Base-by-base conservation (phyloP, 1,140 invertebrate genomes). In the Papilio helenus region DNA sequence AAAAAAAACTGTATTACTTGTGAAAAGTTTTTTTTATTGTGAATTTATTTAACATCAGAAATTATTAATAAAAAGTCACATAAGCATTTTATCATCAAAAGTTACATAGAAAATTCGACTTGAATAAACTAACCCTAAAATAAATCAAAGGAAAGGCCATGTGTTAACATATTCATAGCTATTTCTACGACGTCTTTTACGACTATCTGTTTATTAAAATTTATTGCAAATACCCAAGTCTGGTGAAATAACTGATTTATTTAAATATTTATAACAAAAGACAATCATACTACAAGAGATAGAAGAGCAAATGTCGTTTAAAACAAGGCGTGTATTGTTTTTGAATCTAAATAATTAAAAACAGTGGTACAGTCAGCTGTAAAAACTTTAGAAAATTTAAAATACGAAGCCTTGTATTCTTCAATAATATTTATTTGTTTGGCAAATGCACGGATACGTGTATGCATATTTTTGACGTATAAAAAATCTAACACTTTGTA, bases 131-230 rank as follows among this genome's bases (percentile, higher is more conserved):
- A 26, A 61, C 58, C 58, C 3, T 26, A n/a, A 26, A 68, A 68
- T 68, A 68, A 68, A 68, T 68, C 61, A 68, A 68, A 68, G 23
- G 58, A 61, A 61, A 26, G 58, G 58, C 58, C 58, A 61, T 1
- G 58, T 23, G 61, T 68, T 68, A 68, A 68, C 61, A 68, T 68
- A 68, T 68, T 68, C 61, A 68, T 68, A 68, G 61, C 61, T 26
- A 68, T 68, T 68, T 68, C 61, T 29, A 68, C 61, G 61, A 65
- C 61, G 61, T 3, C 61, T 68, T 68, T 68, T 68, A 68, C 61
- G 61, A 68, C 61, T 68, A 29, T 68, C 26, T 68, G 23, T 68
- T 29, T 68, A 68, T 68, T 68, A 68, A 68, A 68, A 68, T 68
- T 68, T 68, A 68, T 68, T 68, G 26, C 61, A 68, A 68, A 68